phyloP scores from a whole-genome alignment of 2,113 vertebrate genomes.

The Otus sunia region DNA sequence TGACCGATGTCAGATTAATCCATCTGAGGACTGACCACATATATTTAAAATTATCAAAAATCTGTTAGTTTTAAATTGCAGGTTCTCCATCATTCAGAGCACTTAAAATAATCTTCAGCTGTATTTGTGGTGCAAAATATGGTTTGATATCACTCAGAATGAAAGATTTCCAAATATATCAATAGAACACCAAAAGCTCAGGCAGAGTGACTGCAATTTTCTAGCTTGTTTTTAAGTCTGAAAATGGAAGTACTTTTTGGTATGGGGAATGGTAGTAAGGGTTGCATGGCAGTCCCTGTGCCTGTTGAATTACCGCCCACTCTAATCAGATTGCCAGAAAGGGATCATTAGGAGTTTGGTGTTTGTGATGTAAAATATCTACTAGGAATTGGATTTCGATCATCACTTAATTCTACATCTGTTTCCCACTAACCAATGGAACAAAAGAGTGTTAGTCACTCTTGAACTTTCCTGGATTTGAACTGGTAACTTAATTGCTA shows the following conservation, averaged over 20 bases:
- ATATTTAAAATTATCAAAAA: background rate
- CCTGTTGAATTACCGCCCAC: constrained; percentile 4
- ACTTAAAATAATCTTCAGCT: background rate
- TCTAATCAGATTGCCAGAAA: constrained; percentile 26
- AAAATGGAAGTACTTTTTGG: background rate
- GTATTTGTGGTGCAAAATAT: background rate
- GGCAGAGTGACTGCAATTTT: background rate
- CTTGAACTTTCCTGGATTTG: constrained; percentile 34
- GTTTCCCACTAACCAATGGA: constrained; percentile 21
- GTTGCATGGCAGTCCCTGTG: background rate
- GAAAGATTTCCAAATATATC: background rate
- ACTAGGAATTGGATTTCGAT: constrained; percentile 50
- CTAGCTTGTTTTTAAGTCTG: background rate
- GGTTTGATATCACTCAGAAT: background rate
- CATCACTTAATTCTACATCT: constrained; percentile 47
- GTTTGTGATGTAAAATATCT: constrained; percentile 28
- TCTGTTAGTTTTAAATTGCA: background rate
- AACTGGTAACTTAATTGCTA: constrained; percentile 31
- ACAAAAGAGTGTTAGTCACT: constrained; percentile 29
- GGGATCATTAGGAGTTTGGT: constrained; percentile 23
- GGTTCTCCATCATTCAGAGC: background rate
- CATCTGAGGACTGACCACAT: background rate
- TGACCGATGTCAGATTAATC: background rate
- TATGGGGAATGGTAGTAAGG: background rate
- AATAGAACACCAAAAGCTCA: background rate